Percentiles rank a stretch among this genome's conserved stretches.
These are phyloP conservation scores for Melitaea athalia DNA, from an alignment of 2,888 invertebrate genomes.

Conservation along the genomic window DNA sequence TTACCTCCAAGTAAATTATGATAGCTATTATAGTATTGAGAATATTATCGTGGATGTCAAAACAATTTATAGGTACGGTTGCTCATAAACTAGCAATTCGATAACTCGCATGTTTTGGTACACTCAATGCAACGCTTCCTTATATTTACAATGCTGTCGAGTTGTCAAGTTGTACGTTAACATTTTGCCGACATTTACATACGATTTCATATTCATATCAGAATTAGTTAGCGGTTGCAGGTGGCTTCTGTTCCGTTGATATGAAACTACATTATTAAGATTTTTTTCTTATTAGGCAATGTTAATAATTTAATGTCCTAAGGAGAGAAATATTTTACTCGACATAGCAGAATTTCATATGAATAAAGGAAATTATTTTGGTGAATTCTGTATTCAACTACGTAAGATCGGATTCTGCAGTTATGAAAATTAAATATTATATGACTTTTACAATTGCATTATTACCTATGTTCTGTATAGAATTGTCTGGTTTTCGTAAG, in stretches of 20 bases:
- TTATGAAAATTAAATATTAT: neutral
- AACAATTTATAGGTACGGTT: constrained; percentile 69
- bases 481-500: too few relatives aligned
- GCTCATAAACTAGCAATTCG: constrained; percentile 56
- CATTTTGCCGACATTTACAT: constrained; percentile 74
- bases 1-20: neutral
- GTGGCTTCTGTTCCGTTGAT: constrained; percentile 47
- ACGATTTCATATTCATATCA: constrained; percentile 78
- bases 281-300: constrained; percentile 6
- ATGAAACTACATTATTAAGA: constrained; percentile 8
- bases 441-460: neutral
- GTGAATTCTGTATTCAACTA: neutral
- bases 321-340: neutral
- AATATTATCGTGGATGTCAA: constrained; percentile 43
- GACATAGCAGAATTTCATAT: neutral
- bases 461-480: neutral
- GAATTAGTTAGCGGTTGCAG: constrained; percentile 63
- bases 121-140: constrained; percentile 64
- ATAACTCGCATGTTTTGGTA: constrained; percentile 68
- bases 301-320: constrained; percentile 1
- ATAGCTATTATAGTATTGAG: neutral
- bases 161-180: constrained; percentile 69
- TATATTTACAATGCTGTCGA: constrained; percentile 72
- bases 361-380: neutral
- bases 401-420: neutral